Conservation (phyloP, 2,113 vertebrate genomes). For the Phalacrocorax brasilianus region DNA sequence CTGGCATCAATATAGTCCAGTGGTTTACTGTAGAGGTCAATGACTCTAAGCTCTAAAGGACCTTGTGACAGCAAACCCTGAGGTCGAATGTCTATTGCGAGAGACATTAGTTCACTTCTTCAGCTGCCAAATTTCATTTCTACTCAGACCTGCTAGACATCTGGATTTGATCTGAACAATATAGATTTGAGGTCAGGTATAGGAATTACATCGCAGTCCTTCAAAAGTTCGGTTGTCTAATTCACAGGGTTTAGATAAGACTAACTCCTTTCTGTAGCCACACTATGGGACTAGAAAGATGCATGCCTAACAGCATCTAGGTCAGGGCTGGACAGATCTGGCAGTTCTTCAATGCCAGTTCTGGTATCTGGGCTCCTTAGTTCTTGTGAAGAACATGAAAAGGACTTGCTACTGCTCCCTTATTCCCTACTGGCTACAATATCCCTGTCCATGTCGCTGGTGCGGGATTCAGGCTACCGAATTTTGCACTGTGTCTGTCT, state of each 20-base stretch:
- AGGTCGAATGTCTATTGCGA: not conserved
- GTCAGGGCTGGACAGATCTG: not conserved
- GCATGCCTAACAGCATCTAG: not conserved
- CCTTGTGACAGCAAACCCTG: not conserved
- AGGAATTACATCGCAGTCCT: not conserved
- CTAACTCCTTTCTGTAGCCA: not conserved
- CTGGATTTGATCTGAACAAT: not conserved
- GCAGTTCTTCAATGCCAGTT: not conserved
- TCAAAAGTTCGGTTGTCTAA: not conserved
- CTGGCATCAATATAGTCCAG: not conserved
- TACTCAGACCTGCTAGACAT: not conserved
- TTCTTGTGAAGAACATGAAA: not conserved
- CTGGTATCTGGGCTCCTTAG: not conserved
- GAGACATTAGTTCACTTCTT: not conserved
- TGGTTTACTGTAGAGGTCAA: not conserved
- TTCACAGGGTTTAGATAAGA: not conserved
- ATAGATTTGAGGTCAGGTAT: not conserved
- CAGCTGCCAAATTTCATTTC: not conserved
- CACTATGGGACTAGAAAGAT: not conserved
- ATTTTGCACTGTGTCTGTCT: not conserved
- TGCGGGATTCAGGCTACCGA: not conserved
- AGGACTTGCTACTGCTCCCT: not conserved
- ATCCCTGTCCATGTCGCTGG: not conserved
- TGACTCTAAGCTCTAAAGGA: not conserved
- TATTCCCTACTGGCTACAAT: not conserved